Percentiles rank a stretch among this genome's conserved stretches.
phyloP scores from a whole-genome alignment of 2,113 vertebrate species.

The Echinops telfairi region DNA sequence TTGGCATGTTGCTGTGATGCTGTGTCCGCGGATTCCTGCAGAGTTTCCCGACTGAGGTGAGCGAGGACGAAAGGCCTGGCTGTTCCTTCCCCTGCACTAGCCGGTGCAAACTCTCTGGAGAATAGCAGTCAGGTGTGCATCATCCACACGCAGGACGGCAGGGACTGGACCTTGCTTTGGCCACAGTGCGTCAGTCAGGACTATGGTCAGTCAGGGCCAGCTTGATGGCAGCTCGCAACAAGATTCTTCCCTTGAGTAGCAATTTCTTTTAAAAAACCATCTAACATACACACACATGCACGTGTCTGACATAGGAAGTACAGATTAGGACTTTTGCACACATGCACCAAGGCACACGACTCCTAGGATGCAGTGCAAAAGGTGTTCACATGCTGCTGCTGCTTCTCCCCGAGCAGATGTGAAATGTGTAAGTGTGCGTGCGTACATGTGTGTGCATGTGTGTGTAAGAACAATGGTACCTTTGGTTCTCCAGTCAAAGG shows the following conservation, averaged over 20 bases:
- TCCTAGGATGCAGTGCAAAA: neutral
- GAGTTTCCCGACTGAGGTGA: neutral
- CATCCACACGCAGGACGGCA: neutral
- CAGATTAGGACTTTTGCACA: neutral
- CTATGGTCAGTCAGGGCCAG: neutral
- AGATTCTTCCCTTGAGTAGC: neutral
- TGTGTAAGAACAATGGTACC: too few relatives aligned
- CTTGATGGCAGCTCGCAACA: neutral
- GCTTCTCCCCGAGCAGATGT: neutral
- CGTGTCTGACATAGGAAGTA: neutral
- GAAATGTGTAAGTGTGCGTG: too few relatives aligned
- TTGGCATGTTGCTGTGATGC: too few relatives aligned
- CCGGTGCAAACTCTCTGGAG: neutral
- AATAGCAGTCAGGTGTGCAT: neutral
- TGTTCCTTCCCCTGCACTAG: neutral
- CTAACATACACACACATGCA: too few relatives aligned
- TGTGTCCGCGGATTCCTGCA: too few relatives aligned
- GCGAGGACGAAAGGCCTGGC: neutral
- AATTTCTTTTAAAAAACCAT: too few relatives aligned
- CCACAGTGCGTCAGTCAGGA: neutral
- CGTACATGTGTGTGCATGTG: accelerated
- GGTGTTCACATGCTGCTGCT: too few relatives aligned
- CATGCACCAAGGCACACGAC: too few relatives aligned
- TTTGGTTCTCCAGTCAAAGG: neutral
- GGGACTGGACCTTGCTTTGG: neutral